These are phyloP conservation scores for Tethea ocularis DNA, from an alignment of 2,888 invertebrate species.

Conservation along the genomic window DNA sequence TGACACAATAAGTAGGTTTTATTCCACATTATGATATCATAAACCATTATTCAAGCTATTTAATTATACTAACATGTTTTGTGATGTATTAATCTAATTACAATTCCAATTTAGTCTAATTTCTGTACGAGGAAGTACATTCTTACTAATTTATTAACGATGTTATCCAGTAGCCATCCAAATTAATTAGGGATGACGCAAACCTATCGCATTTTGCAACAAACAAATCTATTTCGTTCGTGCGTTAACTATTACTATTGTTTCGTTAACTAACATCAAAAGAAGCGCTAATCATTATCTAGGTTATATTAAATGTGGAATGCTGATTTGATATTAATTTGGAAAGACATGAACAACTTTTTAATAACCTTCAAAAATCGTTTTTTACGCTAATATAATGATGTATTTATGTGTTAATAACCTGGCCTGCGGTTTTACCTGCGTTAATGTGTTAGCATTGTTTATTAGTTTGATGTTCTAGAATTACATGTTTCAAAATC, in stretches of 20 bases:
- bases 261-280: background rate
- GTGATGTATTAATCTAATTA: background rate
- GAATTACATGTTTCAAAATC: no score
- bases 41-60: background rate
- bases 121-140: background rate
- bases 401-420: no score
- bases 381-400: no score
- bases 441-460: no score
- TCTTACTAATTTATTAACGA: background rate
- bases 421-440: no score
- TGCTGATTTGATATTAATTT: background rate
- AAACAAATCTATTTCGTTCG: background rate
- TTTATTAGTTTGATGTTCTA: no score
- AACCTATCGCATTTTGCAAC: background rate
- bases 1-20: background rate
- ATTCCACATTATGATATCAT: background rate
- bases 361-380: no score
- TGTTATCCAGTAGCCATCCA: background rate
- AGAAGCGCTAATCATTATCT: background rate
- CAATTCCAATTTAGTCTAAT: background rate
- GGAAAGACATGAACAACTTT: no score
- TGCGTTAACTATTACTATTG: conserved; percentile 1
- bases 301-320: no score
- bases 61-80: background rate
- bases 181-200: background rate